Conservation (phyloP, 2,797 vertebrate genomes). For the Neomorphus geoffroyi region DNA sequence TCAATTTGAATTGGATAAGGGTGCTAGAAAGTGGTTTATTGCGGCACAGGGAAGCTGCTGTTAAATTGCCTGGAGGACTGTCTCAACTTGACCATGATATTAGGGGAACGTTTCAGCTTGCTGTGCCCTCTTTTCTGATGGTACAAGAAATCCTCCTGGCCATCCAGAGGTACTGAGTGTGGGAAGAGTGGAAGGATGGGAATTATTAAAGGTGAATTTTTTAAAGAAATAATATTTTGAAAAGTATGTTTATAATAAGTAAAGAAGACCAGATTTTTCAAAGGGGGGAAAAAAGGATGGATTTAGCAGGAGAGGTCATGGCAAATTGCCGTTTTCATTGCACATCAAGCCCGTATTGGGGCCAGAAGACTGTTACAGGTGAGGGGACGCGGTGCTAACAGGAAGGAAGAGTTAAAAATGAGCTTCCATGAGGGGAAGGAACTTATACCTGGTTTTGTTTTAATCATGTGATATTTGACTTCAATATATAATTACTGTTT, state of each 20-base stretch:
- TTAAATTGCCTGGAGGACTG: background rate
- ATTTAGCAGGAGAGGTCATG: background rate
- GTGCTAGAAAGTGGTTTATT: constrained; percentile 21
- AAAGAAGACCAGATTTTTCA: background rate
- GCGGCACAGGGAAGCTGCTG: rapidly evolving
- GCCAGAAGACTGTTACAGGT: background rate
- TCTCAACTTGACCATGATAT: background rate
- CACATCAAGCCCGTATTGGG: rapidly evolving
- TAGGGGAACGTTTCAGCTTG: background rate
- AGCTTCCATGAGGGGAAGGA: background rate
- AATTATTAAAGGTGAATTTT: background rate
- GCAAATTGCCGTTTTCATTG: background rate
- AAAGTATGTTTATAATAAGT: background rate
- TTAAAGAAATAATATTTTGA: background rate
- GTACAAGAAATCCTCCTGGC: background rate
- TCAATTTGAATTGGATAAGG: background rate
- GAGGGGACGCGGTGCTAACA: background rate
- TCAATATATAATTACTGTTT: background rate
- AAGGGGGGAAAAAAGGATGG: background rate
- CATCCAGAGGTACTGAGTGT: background rate
- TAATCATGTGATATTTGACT: background rate
- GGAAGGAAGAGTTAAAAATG: background rate
- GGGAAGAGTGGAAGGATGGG: background rate
- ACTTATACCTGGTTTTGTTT: background rate
- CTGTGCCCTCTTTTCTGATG: background rate